These are phyloP conservation scores for Lota lota DNA, from an alignment of 2,113 vertebrate species.

Conservation along the genomic window DNA sequence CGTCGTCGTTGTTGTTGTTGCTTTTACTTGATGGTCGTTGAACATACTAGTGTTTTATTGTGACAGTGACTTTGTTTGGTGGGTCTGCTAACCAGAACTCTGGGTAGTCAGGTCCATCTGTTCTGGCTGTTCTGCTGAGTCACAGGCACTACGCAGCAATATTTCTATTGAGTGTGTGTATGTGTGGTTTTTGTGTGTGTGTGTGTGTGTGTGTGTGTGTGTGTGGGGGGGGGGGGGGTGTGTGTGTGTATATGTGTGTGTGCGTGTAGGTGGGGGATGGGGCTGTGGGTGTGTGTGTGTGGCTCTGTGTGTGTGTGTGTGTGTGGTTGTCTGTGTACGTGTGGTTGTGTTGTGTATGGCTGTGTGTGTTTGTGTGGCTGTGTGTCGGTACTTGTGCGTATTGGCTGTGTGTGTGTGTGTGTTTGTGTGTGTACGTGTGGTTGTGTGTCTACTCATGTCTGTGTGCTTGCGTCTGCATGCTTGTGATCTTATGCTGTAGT, in stretches of 20 bases:
- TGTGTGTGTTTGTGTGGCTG: no score
- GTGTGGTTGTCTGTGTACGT: no score
- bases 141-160: constrained; percentile 41
- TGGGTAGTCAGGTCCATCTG: constrained; percentile 45
- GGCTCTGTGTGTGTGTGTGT: no score
- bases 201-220: no score
- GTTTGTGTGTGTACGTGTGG: background rate
- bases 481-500: constrained; percentile 4
- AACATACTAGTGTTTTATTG: background rate
- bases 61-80: constrained; percentile 28
- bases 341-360: no score
- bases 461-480: constrained; percentile 7
- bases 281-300: background rate
- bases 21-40: background rate
- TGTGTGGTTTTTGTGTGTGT: background rate
- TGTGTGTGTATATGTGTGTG: constrained; percentile 26
- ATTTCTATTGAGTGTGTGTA: constrained; percentile 16
- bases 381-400: no score
- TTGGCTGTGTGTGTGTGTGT: no score
- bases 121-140: constrained; percentile 63
- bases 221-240: background rate
- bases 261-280: no score
- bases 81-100: constrained; percentile 30
- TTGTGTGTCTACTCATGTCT: background rate
- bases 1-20: background rate